Conservation (phyloP, 1,140 invertebrate species). For the Bradynema listronoti region DNA sequence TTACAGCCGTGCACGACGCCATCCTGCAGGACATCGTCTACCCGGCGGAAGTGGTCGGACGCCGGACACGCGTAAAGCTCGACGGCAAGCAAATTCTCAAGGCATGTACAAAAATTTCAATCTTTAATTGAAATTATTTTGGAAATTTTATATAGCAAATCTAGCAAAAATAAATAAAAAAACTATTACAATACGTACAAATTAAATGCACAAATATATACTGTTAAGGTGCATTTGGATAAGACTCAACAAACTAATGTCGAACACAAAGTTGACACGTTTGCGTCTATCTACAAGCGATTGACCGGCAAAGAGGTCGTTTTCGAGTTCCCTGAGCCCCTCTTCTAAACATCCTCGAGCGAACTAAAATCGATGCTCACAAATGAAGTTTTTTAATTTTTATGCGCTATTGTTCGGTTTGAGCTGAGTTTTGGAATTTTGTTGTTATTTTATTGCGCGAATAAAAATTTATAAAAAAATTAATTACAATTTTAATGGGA, state of each 20-base stretch:
- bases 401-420: too few species aligned
- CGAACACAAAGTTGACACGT: constrained; percentile 98
- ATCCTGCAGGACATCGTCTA: constrained; percentile 94
- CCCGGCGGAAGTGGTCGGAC: constrained; percentile 98
- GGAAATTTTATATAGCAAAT: too few species aligned
- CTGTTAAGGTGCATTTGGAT: constrained; percentile 87
- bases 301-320: constrained; percentile 94
- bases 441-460: too few species aligned
- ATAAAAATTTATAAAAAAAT: too few species aligned
- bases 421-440: too few species aligned
- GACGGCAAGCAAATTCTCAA: constrained; percentile 93
- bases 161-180: too few species aligned
- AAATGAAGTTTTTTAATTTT: too few species aligned
- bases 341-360: constrained; percentile 63
- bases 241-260: constrained; percentile 97
- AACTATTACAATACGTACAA: too few species aligned
- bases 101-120: constrained; percentile 33
- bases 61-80: constrained; percentile 85
- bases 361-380: too few species aligned
- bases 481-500: too few species aligned
- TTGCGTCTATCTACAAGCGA: constrained; percentile 95
- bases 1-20: constrained; percentile 92
- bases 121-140: constrained; percentile 8
- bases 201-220: too few species aligned
- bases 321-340: constrained; percentile 95